Evolutionary conservation across 2,888 invertebrate species (phyloP), one percentile per base, ranked within the genome.

Genomic region (Drosophila percnosoma): DNA sequence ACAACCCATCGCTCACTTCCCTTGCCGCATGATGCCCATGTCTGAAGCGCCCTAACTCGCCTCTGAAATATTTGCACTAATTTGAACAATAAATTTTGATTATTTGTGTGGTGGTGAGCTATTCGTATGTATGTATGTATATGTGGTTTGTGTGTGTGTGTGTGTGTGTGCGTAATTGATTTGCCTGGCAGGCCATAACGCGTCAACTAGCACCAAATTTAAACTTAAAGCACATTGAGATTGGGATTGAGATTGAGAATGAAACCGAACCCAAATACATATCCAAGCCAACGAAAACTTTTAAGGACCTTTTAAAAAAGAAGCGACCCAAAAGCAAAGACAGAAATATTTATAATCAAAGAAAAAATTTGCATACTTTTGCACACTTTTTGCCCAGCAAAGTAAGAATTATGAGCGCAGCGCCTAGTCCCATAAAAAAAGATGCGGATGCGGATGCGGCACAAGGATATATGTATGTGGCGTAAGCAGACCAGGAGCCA

Each of bases 1-100:
- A 24, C 36, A 18, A 1, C 21, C 18, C 55, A 4, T 13, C 11
- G 18, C 18, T 15, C 21, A n/a, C n/a, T 7, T 13, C 11, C 3
- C 51, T 10, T 10, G 27, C 27, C 49, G 3, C 13, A 15, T 15
- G 21, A 10, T 31, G 38, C n/a, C 33, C 40, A 33, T 11, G 40
- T 49, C 57, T 65, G 31, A 42, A 48, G 36, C 66, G 29, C 57
- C 58, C 49, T 34, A 63, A 74, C 68, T 66, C 73, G 60, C 54
- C 82, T 74, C 58, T 87, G 87, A 84, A 84, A 84, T 84, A 84
- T 84, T 84, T 84, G 68, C 73, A 87, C 84, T 82, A 85, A 87
- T 85, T 85, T 84, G 72, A 59, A 78, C 85, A 85, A 85, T 87
- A 87, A 87, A 84, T 87, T 87, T 75, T 78, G 87, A 87, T 87